These are phyloP conservation scores for Pachycephus smyrnensis DNA, from an alignment of 2,888 invertebrate species.

Conservation along the genomic window DNA sequence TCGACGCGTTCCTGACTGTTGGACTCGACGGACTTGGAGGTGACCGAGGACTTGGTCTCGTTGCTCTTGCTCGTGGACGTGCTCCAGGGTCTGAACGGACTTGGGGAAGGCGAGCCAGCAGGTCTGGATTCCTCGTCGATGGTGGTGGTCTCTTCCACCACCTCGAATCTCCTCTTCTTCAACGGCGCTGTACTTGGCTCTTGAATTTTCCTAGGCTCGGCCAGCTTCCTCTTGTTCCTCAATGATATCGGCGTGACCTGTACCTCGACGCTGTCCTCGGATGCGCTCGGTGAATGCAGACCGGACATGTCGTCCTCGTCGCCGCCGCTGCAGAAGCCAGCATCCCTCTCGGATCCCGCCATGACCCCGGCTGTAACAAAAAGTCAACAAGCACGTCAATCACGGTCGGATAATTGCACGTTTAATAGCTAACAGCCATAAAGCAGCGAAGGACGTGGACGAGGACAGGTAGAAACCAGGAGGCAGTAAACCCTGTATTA, in stretches of 20 bases:
- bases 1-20: neutral
- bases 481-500: neutral
- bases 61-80: constrained; percentile 33
- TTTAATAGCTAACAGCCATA: constrained; percentile 37
- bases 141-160: constrained; percentile 48
- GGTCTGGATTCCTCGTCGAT: constrained; percentile 54
- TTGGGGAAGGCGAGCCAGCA: constrained; percentile 61
- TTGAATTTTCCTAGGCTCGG: constrained; percentile 75
- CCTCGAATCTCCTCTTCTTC: constrained; percentile 72
- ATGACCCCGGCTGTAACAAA: constrained; percentile 70
- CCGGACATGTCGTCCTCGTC: constrained; percentile 73
- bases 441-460: constrained; percentile 3
- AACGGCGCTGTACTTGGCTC: constrained; percentile 71
- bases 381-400: constrained; percentile 23
- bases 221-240: constrained; percentile 75
- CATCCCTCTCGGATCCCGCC: constrained; percentile 73
- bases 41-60: constrained; percentile 17
- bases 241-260: constrained; percentile 72
- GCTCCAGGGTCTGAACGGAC: constrained; percentile 78
- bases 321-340: constrained; percentile 80
- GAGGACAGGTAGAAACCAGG: neutral
- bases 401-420: constrained; percentile 4
- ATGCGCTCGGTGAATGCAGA: constrained; percentile 73
- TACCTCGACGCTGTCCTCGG: constrained; percentile 76
- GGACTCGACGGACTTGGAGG: neutral